phyloP scores from a whole-genome alignment of 2,797 vertebrate genomes.

The Eulemur mongoz region DNA sequence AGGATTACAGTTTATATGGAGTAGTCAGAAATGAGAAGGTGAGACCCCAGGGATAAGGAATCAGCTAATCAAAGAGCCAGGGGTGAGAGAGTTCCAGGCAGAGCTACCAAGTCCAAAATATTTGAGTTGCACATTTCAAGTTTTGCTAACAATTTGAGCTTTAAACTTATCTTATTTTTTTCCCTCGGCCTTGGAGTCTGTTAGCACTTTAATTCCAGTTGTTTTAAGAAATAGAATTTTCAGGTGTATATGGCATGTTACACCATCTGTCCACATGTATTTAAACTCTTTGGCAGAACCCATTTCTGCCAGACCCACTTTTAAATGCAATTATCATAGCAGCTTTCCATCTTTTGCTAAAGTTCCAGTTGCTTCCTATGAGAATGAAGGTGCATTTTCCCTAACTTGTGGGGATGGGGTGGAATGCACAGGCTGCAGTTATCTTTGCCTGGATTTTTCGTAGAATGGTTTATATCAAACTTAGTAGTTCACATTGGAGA shows the following conservation, averaged over 20 bases:
- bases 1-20: not conserved
- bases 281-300: not conserved
- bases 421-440: not conserved
- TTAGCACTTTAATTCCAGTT: slow-evolving; percentile 9
- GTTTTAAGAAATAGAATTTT: slow-evolving; percentile 15
- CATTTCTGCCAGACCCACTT: not conserved
- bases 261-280: not conserved
- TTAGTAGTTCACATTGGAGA: not conserved
- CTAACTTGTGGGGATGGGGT: too few relatives aligned
- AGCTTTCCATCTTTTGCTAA: not conserved
- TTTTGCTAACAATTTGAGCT: not conserved
- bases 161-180: slow-evolving; percentile 24
- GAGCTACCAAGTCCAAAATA: not conserved
- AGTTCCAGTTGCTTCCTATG: not conserved
- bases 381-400: not conserved
- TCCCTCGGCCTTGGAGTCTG: not conserved
- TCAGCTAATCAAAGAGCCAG: not conserved
- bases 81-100: not conserved
- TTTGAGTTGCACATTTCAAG: not conserved
- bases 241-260: not conserved
- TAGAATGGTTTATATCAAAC: not conserved
- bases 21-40: not conserved
- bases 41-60: not conserved
- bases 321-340: not conserved
- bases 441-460: not conserved